Evolutionary conservation across 2,888 invertebrate genomes (phyloP).

Genomic region (Tuberolachnus salignus): DNA sequence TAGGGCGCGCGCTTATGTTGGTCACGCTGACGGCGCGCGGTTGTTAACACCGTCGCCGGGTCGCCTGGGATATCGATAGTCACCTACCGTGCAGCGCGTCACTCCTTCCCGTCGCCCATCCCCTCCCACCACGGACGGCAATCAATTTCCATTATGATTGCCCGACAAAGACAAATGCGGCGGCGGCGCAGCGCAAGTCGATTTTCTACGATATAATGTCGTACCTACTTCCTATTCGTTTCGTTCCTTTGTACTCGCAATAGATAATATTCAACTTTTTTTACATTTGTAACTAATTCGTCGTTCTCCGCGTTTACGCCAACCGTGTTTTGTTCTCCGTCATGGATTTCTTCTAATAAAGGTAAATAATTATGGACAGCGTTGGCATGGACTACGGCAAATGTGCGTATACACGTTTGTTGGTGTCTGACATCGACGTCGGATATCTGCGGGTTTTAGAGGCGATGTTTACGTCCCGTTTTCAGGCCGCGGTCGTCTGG

Average conservation of each 20-base stretch:
- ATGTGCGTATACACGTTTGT: not conserved
- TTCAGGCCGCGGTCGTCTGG: not conserved
- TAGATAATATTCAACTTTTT: not conserved
- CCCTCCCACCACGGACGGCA: slow-evolving; percentile 9
- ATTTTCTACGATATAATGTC: slow-evolving; percentile 10
- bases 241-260: not conserved
- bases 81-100: not conserved
- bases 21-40: not conserved
- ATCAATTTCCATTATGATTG: slow-evolving; percentile 52
- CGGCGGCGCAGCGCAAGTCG: slow-evolving; percentile 16
- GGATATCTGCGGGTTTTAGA: not conserved
- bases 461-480: not conserved
- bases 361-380: slow-evolving; percentile 20
- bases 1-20: not conserved
- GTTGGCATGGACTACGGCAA: not conserved
- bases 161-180: slow-evolving; percentile 38
- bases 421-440: not conserved
- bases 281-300: not conserved
- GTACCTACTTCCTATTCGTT: not conserved
- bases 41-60: not conserved
- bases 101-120: not conserved
- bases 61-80: slow-evolving; percentile 34
- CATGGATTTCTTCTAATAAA: slow-evolving; percentile 48
- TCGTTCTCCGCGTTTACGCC: not conserved
- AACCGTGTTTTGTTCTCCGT: slow-evolving; percentile 14